A percentile compares a stretch with the other conserved stretches of the same genome.
These are phyloP conservation scores for Cyclophora punctaria DNA, from an alignment of 2,888 invertebrate genomes.

Conservation along the genomic window DNA sequence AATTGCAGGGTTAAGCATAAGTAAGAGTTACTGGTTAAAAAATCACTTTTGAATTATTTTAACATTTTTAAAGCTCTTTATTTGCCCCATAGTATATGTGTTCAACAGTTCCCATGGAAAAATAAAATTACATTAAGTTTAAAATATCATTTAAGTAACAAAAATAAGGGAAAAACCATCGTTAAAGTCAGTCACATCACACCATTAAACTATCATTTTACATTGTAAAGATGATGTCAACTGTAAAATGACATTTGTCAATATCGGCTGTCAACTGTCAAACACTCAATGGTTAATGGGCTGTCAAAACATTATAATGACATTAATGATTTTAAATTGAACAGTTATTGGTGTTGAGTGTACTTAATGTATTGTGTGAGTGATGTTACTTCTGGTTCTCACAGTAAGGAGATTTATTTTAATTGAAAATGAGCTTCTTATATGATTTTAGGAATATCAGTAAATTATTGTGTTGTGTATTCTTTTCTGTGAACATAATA, in stretches of 20 bases:
- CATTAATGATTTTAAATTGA: conserved; percentile 50
- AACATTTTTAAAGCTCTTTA: too few relatives aligned
- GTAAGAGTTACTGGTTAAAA: too few relatives aligned
- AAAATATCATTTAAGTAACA: too few relatives aligned
- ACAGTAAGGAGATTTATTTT: neutral
- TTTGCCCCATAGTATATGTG: too few relatives aligned
- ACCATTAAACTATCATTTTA: conserved; percentile 39
- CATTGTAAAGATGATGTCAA: conserved; percentile 56
- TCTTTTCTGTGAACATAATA: too few relatives aligned
- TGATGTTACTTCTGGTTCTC: neutral
- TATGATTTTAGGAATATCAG: too few relatives aligned
- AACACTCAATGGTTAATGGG: conserved; percentile 53
- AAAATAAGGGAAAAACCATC: conserved; percentile 6
- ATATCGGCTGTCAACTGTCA: conserved; percentile 50
- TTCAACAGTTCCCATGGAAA: too few relatives aligned
- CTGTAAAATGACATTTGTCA: conserved; percentile 59
- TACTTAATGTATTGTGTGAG: conserved; percentile 57
- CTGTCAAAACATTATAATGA: conserved; percentile 68
- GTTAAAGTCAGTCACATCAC: conserved; percentile 21
- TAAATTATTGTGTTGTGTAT: too few relatives aligned
- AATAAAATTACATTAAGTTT: too few relatives aligned
- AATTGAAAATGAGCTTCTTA: too few relatives aligned
- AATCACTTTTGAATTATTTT: too few relatives aligned
- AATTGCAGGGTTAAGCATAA: too few relatives aligned
- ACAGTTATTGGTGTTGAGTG: conserved; percentile 32